Base-by-base conservation (phyloP, 92 coral and sea anemone species). In the Scolanthus callimorphus region DNA sequence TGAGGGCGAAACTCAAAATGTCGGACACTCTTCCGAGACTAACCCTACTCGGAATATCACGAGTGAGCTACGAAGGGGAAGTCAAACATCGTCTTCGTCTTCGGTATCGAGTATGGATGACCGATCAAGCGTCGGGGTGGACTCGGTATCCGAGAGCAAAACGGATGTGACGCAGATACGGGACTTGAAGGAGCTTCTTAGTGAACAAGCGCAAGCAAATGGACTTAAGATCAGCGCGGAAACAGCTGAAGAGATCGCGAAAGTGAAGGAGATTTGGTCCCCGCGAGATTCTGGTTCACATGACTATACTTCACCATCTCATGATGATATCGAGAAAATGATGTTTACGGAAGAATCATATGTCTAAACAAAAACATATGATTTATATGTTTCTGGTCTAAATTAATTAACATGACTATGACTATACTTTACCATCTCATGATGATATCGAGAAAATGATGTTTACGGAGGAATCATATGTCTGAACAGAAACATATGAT, bases 301-400 rank as follows among this genome's bases (percentile, higher is more conserved):
- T 0, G 82, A 77, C 2, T 82, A 82, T 25, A 34, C 79, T 1
- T 81, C 88, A 8, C 83, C 96, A 0, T 79, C 91, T 20, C 96
- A 89, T 54, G 94, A 94, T 59, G 99, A 94, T 60, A 83, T 80
- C 52, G 95, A 90, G 29, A 85, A 90, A 58, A 89, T 94, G 85
- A 76, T 86, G 74, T 84, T 90, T 65, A 90, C 99, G 19, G 97
- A 89, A 63, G 99, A 94, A 70, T 89, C 99, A n/a, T 94, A 94
- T 69, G 99, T 94, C 20, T 94, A 74, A n/a, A n/a, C n/a, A n/a
- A n/a, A n/a, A n/a, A n/a, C n/a, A n/a, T n/a, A n/a, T n/a, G n/a
- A n/a, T n/a, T n/a, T n/a, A n/a, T n/a, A n/a, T n/a, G n/a, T n/a
- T n/a, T n/a, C n/a, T n/a, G n/a, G n/a, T n/a, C n/a, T n/a, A n/a